Percentiles rank a stretch among this genome's conserved stretches.
Evolutionary conservation across 2,888 invertebrate species (phyloP).

Genomic region (Ethmia dodecea): DNA sequence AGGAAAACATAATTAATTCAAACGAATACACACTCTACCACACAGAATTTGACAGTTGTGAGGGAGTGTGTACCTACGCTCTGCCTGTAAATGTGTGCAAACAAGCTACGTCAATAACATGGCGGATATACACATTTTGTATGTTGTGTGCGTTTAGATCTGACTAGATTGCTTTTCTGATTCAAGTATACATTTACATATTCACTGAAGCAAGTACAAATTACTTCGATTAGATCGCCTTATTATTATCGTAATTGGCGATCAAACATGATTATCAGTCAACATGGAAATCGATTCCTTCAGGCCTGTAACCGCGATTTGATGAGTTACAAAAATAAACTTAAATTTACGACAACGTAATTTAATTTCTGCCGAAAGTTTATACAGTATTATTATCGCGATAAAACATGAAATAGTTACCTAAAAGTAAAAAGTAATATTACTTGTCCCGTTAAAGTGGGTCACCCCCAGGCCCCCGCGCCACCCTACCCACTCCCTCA

Average conservation of each 20-base stretch:
- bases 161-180: slow-evolving; percentile 51
- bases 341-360: slow-evolving; percentile 14
- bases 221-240: no score
- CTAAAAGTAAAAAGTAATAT: slow-evolving; percentile 79
- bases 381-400: slow-evolving; percentile 63
- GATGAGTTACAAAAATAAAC: neutral
- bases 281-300: no score
- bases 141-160: slow-evolving; percentile 51
- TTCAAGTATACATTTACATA: slow-evolving; percentile 20
- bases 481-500: slow-evolving; percentile 41
- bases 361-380: slow-evolving; percentile 33
- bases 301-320: no score
- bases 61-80: slow-evolving; percentile 34
- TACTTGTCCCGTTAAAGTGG: slow-evolving; percentile 78
- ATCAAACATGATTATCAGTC: no score
- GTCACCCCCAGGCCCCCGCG: slow-evolving; percentile 44
- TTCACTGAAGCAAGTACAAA: no score
- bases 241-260: no score
- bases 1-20: slow-evolving; percentile 43
- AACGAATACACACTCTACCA: slow-evolving; percentile 26
- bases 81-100: slow-evolving; percentile 35
- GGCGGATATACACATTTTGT: slow-evolving; percentile 37
- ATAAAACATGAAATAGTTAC: slow-evolving; percentile 77
- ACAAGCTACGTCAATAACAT: slow-evolving; percentile 57
- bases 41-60: slow-evolving; percentile 21